phyloP scores from a whole-genome alignment of 2,888 invertebrate species.

The Epirrhoe alternata region DNA sequence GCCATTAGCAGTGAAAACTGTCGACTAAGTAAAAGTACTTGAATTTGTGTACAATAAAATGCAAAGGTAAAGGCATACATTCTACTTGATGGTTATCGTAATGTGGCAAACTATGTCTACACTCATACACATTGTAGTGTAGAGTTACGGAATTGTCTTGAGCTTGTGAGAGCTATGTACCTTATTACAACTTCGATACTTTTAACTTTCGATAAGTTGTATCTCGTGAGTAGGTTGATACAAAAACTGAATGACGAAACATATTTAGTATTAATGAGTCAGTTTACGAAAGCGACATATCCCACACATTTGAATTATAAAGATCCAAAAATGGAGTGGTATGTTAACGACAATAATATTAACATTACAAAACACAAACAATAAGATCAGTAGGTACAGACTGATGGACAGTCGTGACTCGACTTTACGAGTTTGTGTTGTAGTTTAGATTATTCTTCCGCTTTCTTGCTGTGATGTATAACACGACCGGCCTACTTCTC shows the following conservation, averaged over 20 bases:
- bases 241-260: conserved; percentile 23
- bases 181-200: neutral
- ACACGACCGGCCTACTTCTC: conserved; percentile 25
- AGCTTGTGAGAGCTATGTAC: too few relatives aligned
- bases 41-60: too few relatives aligned
- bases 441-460: conserved; percentile 27
- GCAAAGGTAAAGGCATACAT: too few relatives aligned
- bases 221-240: neutral
- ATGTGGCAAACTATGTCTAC: too few relatives aligned
- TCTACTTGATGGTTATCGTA: too few relatives aligned
- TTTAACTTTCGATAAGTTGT: neutral
- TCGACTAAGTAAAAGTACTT: neutral
- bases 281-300: conserved; percentile 43
- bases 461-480: conserved; percentile 35
- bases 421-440: conserved; percentile 18
- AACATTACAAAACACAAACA: conserved; percentile 43
- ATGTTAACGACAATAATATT: conserved; percentile 40
- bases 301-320: conserved; percentile 43
- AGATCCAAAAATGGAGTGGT: conserved; percentile 37
- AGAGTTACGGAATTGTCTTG: too few relatives aligned
- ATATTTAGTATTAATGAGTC: conserved; percentile 27
- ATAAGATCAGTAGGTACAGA: conserved; percentile 33
- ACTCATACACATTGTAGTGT: neutral
- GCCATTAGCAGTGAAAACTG: neutral
- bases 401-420: conserved; percentile 34